These are phyloP conservation scores for Spisula solida DNA, from an alignment of 2,888 invertebrate genomes.

Conservation along the genomic window DNA sequence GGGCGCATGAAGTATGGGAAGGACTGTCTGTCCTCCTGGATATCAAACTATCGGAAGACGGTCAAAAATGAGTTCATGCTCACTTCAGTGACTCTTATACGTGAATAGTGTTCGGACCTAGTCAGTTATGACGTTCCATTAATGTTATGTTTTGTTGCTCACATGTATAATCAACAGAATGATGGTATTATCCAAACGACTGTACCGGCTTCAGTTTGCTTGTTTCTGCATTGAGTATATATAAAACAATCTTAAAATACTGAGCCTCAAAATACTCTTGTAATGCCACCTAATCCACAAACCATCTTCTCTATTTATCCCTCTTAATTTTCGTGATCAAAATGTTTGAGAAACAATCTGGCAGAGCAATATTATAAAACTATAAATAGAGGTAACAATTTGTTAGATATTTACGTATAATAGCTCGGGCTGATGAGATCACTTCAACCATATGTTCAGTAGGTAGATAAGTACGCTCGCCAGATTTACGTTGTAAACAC, in stretches of 20 bases:
- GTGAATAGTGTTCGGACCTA: too few relatives aligned
- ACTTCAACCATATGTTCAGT: conserved; percentile 48
- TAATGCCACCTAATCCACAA: not conserved
- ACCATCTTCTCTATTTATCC: conserved; percentile 4
- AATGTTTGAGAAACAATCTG: conserved; percentile 41
- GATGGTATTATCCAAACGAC: not conserved
- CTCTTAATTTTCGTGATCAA: conserved; percentile 20
- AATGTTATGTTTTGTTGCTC: too few relatives aligned
- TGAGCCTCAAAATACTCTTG: not conserved
- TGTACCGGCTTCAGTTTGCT: not conserved
- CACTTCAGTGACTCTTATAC: too few relatives aligned
- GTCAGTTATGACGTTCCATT: too few relatives aligned
- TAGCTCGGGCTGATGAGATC: conserved; percentile 37
- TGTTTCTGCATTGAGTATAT: not conserved
- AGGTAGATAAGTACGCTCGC: conserved; percentile 59
- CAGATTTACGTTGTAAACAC: conserved; percentile 65
- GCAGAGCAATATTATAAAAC: conserved; percentile 36
- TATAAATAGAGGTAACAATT: conserved; percentile 49
- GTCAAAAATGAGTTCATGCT: too few relatives aligned
- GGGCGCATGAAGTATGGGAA: too few relatives aligned
- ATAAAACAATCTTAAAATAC: too few relatives aligned
- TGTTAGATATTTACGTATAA: conserved; percentile 55
- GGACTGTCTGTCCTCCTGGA: too few relatives aligned
- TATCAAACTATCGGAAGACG: too few relatives aligned
- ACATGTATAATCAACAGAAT: not conserved